Conservation (phyloP, 2,888 invertebrate species). For the Calameuta idolon region DNA sequence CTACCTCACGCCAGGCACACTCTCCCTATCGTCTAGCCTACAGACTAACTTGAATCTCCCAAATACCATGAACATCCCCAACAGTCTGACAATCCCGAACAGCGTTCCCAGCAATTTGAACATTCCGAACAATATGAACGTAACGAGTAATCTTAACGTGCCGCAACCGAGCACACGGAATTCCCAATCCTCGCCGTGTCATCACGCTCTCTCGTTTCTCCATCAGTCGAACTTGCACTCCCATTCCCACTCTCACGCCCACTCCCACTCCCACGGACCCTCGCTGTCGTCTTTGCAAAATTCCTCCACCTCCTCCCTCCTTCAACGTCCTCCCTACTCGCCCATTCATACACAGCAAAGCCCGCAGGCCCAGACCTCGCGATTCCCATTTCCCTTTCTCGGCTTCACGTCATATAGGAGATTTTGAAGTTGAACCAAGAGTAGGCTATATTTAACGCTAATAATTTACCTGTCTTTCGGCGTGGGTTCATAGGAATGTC, state of each 20-base stretch:
- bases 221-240: conserved; percentile 51
- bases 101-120: conserved; percentile 48
- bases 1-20: conserved; percentile 65
- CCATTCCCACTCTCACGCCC: conserved; percentile 48
- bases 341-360: conserved; percentile 35
- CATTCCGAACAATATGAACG: conserved; percentile 48
- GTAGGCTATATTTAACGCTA: not conserved
- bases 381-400: conserved; percentile 60
- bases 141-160: conserved; percentile 50
- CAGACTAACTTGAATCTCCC: conserved; percentile 61
- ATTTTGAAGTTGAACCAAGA: conserved; percentile 42
- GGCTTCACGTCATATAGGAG: conserved; percentile 60
- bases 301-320: conserved; percentile 49
- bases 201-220: conserved; percentile 43
- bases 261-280: conserved; percentile 51
- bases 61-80: conserved; percentile 49
- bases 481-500: too few relatives aligned
- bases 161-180: conserved; percentile 49
- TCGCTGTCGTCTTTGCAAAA: conserved; percentile 52
- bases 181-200: conserved; percentile 58
- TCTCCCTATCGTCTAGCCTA: conserved; percentile 58
- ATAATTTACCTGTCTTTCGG: too few relatives aligned
- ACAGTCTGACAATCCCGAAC: conserved; percentile 54
- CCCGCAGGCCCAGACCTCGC: conserved; percentile 47
- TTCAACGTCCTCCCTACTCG: conserved; percentile 45